A percentile compares a stretch with the other conserved stretches of the same genome.
Evolutionary conservation across 2,113 vertebrate species (phyloP).

Genomic region (Myotis brandtii): DNA sequence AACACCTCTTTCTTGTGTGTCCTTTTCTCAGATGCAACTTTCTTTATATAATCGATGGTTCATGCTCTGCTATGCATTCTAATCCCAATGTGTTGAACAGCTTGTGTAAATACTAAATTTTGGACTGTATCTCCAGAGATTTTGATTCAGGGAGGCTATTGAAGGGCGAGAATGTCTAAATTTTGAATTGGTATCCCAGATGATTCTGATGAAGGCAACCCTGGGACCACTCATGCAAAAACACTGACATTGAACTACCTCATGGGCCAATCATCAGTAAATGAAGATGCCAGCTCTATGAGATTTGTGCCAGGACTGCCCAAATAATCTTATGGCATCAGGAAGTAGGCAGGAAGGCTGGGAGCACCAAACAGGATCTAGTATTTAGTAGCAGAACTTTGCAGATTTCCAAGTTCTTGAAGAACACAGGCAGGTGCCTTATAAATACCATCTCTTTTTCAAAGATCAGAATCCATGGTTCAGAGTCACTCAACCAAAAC

Average conservation of each 20-base stretch:
- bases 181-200: neutral
- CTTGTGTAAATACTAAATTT: neutral
- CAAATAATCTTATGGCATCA: fast-evolving
- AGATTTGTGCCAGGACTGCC: neutral
- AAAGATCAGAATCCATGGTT: neutral
- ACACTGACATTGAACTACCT: no score
- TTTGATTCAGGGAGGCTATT: neutral
- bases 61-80: no score
- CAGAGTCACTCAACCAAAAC: neutral
- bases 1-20: neutral
- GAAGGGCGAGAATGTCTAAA: neutral
- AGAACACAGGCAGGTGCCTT: neutral
- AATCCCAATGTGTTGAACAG: neutral
- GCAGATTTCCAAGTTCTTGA: neutral
- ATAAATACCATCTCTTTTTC: neutral
- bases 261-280: neutral
- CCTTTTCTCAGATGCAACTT: neutral
- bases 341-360: neutral
- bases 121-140: neutral
- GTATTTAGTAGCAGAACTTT: neutral
- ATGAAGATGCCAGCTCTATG: neutral
- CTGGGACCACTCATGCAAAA: fast-evolving
- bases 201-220: neutral
- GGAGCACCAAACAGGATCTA: fast-evolving
- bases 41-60: neutral